Evolutionary conservation across 2,113 vertebrate genomes (phyloP).

Genomic region (Lycaon pictus): DNA sequence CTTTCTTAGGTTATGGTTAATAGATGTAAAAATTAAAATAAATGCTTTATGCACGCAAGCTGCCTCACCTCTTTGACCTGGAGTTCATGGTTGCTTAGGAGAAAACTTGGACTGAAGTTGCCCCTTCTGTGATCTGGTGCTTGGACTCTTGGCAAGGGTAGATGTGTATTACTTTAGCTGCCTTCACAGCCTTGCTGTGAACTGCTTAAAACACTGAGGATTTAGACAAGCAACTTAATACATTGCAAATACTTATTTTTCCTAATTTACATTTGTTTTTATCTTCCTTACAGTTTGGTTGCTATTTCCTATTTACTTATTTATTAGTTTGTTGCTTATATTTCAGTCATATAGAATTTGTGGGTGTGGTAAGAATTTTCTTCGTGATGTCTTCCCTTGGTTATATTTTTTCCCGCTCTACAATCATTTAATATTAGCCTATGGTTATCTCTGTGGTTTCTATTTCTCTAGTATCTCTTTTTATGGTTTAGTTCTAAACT

Average conservation of each 20-base stretch:
- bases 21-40: not conserved
- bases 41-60: not conserved
- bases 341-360: not conserved
- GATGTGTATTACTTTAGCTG: rapidly evolving
- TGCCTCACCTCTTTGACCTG: not conserved
- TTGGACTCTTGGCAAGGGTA: not conserved
- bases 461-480: not conserved
- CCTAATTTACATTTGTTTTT: not conserved
- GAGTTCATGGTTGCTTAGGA: not conserved
- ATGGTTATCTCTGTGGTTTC: not conserved
- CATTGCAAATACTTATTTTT: not conserved
- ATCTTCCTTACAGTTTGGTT: not conserved
- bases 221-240: not conserved
- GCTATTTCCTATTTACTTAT: not conserved
- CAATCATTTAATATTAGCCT: not conserved
- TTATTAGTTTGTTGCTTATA: not conserved
- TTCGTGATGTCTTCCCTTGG: not conserved
- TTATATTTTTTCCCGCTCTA: not conserved
- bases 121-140: not conserved
- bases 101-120: not conserved
- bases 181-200: not conserved
- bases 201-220: not conserved
- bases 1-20: not conserved
- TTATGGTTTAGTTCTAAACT: not conserved
- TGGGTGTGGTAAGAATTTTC: not conserved